Evolutionary conservation across 2,888 invertebrate species (phyloP).

Genomic region (Aleiodes alternator): DNA sequence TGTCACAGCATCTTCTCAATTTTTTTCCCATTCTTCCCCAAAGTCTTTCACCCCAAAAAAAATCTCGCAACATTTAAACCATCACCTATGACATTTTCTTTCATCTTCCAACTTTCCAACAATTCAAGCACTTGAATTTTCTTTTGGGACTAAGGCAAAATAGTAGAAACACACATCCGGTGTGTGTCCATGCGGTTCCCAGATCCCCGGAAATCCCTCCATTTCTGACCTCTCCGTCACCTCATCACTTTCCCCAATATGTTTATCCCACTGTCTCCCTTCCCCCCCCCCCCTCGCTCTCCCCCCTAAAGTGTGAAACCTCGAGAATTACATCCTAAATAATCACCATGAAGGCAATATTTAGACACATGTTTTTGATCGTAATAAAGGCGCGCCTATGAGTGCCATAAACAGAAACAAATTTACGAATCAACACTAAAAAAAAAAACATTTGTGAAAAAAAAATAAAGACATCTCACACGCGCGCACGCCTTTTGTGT

Average conservation of each 20-base stretch:
- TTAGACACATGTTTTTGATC: constrained; percentile 27
- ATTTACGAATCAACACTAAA: constrained; percentile 7
- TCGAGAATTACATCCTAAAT: too few relatives aligned
- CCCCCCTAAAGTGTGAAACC: too few relatives aligned
- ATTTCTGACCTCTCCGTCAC: not conserved
- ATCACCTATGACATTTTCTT: too few relatives aligned
- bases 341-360: not conserved
- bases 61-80: too few relatives aligned
- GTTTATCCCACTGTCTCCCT: not conserved
- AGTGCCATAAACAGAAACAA: constrained; percentile 15
- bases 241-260: constrained; percentile 15
- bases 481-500: constrained; percentile 44
- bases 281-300: too few relatives aligned
- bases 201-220: constrained; percentile 15
- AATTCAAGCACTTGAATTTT: too few relatives aligned
- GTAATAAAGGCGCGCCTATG: constrained; percentile 5
- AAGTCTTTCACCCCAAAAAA: too few relatives aligned
- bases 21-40: too few relatives aligned
- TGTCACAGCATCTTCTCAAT: too few relatives aligned
- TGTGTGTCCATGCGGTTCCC: constrained; percentile 6
- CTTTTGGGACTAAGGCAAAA: not conserved
- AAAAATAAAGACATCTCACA: constrained; percentile 39
- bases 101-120: too few relatives aligned
- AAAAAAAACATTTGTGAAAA: not conserved
- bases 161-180: not conserved